Evolutionary conservation across 1,140 invertebrate species (phyloP).

Genomic region (Panulirus ornatus): DNA sequence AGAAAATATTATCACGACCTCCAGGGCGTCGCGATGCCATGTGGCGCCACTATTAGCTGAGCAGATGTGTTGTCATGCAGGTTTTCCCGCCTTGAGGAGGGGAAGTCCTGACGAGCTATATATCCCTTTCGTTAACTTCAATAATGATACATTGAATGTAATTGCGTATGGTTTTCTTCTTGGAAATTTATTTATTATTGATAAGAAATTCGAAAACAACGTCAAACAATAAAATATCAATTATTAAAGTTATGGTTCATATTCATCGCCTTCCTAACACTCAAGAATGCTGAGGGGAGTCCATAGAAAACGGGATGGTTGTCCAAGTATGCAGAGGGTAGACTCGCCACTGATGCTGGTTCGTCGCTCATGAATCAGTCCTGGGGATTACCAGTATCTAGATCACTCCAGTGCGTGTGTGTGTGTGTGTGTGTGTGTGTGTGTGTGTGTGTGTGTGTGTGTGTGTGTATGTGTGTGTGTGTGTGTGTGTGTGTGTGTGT

Average conservation of each 20-base stretch:
- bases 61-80: too few relatives aligned
- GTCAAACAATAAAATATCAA: neutral
- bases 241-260: neutral
- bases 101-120: too few relatives aligned
- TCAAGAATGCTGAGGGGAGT: neutral
- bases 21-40: too few relatives aligned
- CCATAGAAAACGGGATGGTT: neutral
- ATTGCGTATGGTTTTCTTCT: too few relatives aligned
- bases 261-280: neutral
- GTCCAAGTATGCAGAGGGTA: neutral
- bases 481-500: conserved; percentile 33
- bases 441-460: conserved; percentile 12
- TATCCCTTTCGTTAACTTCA: too few relatives aligned
- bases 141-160: too few relatives aligned
- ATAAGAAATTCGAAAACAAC: neutral
- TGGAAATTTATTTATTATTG: too few relatives aligned
- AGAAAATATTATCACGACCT: too few relatives aligned
- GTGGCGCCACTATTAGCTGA: too few relatives aligned
- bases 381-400: neutral
- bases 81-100: too few relatives aligned
- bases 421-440: conserved; percentile 7
- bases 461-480: conserved; percentile 15
- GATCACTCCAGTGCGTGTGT: neutral
- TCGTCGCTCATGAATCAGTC: neutral
- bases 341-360: neutral